Conservation (phyloP, 2,113 vertebrate genomes). For the Furnarius figulus region DNA sequence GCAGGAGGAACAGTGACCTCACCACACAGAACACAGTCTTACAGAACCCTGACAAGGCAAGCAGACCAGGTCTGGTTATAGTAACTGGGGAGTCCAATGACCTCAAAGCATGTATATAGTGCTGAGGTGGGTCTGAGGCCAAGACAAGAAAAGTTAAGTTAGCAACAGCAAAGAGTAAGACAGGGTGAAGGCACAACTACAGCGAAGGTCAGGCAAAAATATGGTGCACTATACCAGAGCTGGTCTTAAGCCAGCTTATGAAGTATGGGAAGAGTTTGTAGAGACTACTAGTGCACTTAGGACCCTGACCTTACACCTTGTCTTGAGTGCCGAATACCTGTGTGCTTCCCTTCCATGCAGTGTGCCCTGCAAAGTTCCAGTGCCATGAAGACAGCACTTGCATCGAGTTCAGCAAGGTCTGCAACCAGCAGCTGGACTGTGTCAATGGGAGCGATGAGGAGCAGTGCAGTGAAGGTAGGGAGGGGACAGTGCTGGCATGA, state of each 20-base stretch:
- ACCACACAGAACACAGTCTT: background rate
- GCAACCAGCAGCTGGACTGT: slow-evolving; percentile 85
- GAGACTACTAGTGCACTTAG: background rate
- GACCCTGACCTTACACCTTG: background rate
- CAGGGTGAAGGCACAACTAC: background rate
- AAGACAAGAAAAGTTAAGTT: background rate
- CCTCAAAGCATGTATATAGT: background rate
- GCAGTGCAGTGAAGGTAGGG: slow-evolving; percentile 83
- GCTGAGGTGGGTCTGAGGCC: background rate
- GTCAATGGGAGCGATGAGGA: slow-evolving; percentile 82
- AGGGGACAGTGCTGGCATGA: background rate
- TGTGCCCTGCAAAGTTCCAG: slow-evolving; percentile 87
- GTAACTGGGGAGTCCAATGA: background rate
- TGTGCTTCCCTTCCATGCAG: slow-evolving; percentile 41
- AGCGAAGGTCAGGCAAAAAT: background rate
- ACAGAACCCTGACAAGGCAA: background rate
- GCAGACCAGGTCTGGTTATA: background rate
- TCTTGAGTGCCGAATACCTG: background rate
- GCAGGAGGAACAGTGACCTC: background rate
- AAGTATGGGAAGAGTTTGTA: background rate
- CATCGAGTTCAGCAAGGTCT: slow-evolving; percentile 85
- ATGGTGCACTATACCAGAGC: background rate
- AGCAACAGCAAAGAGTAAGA: background rate
- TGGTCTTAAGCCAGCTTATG: background rate
- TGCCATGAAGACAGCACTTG: slow-evolving; percentile 87